phyloP scores from a whole-genome alignment of 2,113 vertebrate species.

The Epinephelus cyanopodus region DNA sequence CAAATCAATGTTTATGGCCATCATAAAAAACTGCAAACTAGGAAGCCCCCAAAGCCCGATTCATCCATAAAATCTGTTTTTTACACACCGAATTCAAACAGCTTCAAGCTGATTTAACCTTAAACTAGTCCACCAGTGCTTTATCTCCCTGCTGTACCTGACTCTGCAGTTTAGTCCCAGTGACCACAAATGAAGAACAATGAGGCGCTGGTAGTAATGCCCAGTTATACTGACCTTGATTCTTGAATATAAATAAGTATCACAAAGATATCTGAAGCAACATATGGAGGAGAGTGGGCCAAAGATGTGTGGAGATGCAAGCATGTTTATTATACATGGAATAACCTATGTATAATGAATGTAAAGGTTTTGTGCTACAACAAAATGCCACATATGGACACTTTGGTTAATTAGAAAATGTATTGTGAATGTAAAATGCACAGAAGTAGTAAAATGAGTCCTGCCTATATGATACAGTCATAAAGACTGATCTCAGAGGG shows the following conservation, averaged over 20 bases:
- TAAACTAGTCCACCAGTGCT: neutral
- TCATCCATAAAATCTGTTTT: conserved; percentile 62
- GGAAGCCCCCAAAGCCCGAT: conserved; percentile 49
- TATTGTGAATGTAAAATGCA: neutral
- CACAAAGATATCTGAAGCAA: neutral
- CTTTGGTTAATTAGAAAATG: neutral
- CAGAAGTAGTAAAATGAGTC: neutral
- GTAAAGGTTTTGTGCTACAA: neutral
- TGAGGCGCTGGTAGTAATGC: conserved; percentile 9
- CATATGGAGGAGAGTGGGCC: neutral
- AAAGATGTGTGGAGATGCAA: neutral
- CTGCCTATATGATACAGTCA: neutral
- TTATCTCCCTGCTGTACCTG: neutral
- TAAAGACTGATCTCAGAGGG: neutral
- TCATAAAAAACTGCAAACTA: conserved; percentile 75
- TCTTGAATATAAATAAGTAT: neutral
- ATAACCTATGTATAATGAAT: neutral
- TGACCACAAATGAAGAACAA: neutral
- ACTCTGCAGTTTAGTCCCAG: neutral
- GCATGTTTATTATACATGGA: neutral
- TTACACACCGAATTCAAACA: conserved; percentile 18
- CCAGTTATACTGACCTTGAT: conserved; percentile 32
- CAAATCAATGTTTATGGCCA: conserved; percentile 84
- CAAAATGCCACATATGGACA: neutral
- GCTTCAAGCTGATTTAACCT: conserved; percentile 40